phyloP scores from a whole-genome alignment of 1,140 invertebrate genomes.

The Pseudomyrmex gracilis region DNA sequence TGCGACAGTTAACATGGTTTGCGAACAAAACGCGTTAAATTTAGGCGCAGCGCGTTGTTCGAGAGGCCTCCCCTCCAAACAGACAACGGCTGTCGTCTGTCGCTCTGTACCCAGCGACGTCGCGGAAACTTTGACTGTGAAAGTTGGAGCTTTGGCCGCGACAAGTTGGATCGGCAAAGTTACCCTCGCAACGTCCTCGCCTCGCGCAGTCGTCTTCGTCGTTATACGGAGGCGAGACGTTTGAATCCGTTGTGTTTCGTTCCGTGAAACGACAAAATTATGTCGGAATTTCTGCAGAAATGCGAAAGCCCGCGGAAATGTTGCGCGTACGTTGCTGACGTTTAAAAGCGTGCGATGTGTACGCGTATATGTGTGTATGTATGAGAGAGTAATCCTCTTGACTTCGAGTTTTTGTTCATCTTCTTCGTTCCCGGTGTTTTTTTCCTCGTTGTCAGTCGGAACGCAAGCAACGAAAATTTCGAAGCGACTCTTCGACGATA shows the following conservation, averaged over 20 bases:
- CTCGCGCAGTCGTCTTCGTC: constrained; percentile 31
- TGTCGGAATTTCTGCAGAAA: constrained; percentile 34
- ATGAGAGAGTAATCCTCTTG: no score
- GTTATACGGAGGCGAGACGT: constrained; percentile 34
- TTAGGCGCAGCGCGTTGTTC: constrained; percentile 19
- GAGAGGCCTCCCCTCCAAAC: neutral
- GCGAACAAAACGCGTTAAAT: constrained; percentile 35
- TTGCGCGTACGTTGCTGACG: neutral
- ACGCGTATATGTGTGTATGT: neutral
- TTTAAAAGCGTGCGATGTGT: neutral
- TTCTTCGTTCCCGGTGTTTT: neutral
- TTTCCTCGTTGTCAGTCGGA: no score
- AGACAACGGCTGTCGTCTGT: constrained; percentile 1
- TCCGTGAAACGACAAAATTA: constrained; percentile 57
- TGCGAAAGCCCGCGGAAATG: neutral
- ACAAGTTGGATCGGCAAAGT: constrained; percentile 70
- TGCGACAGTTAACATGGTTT: constrained; percentile 49
- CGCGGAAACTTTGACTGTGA: constrained; percentile 60
- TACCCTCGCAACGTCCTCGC: constrained; percentile 43
- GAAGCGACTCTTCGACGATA: neutral
- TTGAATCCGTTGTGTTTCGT: constrained; percentile 53
- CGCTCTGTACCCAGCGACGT: constrained; percentile 28
- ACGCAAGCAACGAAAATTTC: neutral
- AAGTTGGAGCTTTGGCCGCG: constrained; percentile 64
- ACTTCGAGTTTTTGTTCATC: no score